Evolutionary conservation across 2,797 vertebrate genomes (phyloP), one percentile per base, ranked within the genome.

Genomic region (Crax fasciolata): DNA sequence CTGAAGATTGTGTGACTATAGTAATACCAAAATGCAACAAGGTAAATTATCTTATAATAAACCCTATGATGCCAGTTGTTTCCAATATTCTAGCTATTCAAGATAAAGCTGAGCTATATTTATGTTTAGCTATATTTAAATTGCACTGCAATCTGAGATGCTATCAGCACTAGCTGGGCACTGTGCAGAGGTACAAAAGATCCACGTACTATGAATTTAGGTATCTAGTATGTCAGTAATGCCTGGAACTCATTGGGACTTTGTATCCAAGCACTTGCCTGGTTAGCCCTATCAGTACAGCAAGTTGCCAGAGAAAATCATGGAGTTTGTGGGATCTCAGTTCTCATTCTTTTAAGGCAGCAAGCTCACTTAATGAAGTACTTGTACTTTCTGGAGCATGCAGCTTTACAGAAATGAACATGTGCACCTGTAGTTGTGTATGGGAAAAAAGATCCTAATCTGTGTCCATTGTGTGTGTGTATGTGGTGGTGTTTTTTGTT

Each of bases 401-500:
- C 17, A 20, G 13, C 13, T 48, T 75, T 90, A 51, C 12, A n/a
- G 48, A 84, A 24, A 18, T 5, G 18, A 84, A 27, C 24, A 25
- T 0, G 0, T 2, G 5, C 27, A 55, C 11, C 24, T 63, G 4
- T 71, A n/a, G 39, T 17, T 80, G 24, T 10, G 0, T 51, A 12
- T 25, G 2, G 24, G n/a, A 84, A 39, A 72, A 39, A 86, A 81
- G 46, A 77, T 44, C 17, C 4, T 15, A 0, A 7, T 2, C 41
- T 7, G 5, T 4, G 7, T 76, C 32, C 2, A 3, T 6, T 68
- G 5, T 62, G 4, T 67, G 16, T 54, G 52, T 28, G 11, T 30
- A 28, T 30, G 28, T 55, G 30, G 30, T 21, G 54, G 7, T 55
- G 28, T 55, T 55, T 55, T 16, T 54, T 19, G 18, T 52, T 52